Conservation (phyloP, 2,888 invertebrate genomes). For the Hypselothyrea guttata region DNA sequence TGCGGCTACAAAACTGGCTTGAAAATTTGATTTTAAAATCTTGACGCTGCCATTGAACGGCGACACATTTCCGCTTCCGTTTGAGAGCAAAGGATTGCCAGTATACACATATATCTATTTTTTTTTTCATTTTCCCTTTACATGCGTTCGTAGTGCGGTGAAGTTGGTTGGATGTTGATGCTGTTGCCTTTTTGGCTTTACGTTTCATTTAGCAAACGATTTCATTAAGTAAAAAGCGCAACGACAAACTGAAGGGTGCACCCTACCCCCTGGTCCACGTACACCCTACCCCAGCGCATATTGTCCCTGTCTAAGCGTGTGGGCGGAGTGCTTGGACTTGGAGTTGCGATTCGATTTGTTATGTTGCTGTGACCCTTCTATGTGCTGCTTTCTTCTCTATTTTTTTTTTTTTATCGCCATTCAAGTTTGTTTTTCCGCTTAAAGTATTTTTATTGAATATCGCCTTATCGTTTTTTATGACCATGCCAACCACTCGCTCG, state of each 20-base stretch:
- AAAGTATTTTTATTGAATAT: constrained; percentile 80
- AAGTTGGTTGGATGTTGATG: background rate
- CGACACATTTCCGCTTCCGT: constrained; percentile 77
- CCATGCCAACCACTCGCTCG: constrained; percentile 50
- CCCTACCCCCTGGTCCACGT: constrained; percentile 2
- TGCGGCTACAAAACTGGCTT: constrained; percentile 37
- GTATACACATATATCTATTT: too few species aligned
- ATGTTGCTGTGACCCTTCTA: constrained; percentile 49
- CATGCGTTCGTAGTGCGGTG: too few species aligned
- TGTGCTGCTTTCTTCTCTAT: constrained; percentile 15
- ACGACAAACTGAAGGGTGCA: constrained; percentile 33
- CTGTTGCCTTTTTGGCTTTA: constrained; percentile 67
- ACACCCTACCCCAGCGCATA: constrained; percentile 24
- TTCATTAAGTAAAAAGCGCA: constrained; percentile 79
- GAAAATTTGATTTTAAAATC: constrained; percentile 52
- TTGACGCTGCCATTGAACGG: too few species aligned
- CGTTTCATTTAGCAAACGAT: constrained; percentile 81
- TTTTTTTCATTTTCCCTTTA: too few species aligned
- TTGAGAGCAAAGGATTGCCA: background rate
- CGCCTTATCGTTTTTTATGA: constrained; percentile 77
- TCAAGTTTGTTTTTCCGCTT: constrained; percentile 81
- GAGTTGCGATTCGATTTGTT: constrained; percentile 1
- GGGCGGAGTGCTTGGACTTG: constrained; percentile 53
- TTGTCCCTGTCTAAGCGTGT: constrained; percentile 55
- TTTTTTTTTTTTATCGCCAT: constrained; percentile 64